A percentile compares a stretch with the other conserved stretches of the same genome.
phyloP scores from a whole-genome alignment of 2,113 vertebrate genomes.

The Poeciliopsis occidentalis region DNA sequence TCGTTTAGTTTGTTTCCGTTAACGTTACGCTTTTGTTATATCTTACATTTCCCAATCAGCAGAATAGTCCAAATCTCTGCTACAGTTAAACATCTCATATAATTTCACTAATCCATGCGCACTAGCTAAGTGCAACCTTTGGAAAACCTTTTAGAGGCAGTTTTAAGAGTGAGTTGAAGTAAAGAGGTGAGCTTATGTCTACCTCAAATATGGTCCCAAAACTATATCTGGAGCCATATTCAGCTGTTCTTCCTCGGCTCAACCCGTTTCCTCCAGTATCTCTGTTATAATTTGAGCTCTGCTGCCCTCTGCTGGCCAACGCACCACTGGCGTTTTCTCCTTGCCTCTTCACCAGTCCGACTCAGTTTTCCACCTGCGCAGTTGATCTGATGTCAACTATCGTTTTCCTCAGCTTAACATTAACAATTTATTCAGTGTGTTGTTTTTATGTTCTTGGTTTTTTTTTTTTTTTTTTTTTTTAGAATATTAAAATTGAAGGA shows the following conservation, averaged over 20 bases:
- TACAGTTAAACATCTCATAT: not conserved
- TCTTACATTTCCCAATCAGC: too few species aligned
- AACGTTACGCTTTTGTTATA: too few species aligned
- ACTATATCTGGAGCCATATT: not conserved
- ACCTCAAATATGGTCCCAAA: not conserved
- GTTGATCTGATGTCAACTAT: not conserved
- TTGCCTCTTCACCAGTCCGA: not conserved
- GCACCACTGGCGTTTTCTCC: not conserved
- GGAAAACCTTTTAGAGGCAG: too few species aligned
- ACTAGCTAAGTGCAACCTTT: too few species aligned
- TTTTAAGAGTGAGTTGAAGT: not conserved
- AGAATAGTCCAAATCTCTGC: too few species aligned
- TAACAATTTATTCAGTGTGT: not conserved
- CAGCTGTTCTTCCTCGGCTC: not conserved
- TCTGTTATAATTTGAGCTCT: slow-evolving; percentile 22
- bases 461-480: too few species aligned
- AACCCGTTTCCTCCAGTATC: not conserved
- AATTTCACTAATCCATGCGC: not conserved
- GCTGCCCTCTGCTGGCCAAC: slow-evolving; percentile 62
- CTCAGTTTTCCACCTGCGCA: not conserved
- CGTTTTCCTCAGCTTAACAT: not conserved
- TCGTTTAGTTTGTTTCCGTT: not conserved
- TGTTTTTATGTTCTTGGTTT: not conserved
- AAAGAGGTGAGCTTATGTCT: not conserved
- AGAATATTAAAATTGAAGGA: slow-evolving; percentile 3